A percentile compares a stretch with the other conserved stretches of the same genome.
These are phyloP conservation scores for Orthosia gothica DNA, from an alignment of 2,888 invertebrate genomes.

Conservation along the genomic window DNA sequence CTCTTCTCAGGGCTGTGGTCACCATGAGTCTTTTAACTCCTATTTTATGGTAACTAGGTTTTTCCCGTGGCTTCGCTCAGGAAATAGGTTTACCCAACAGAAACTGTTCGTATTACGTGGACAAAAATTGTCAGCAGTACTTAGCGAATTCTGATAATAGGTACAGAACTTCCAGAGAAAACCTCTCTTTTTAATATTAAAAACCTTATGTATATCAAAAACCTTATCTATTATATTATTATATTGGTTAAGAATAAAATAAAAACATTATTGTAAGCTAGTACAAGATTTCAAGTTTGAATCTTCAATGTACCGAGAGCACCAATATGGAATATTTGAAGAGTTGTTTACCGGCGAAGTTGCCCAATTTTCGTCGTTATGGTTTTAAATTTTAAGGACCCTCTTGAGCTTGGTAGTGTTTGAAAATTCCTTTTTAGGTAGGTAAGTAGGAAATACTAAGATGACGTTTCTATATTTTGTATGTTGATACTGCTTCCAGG, in stretches of 20 bases:
- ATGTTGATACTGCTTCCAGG: not conserved
- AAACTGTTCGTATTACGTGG: no score
- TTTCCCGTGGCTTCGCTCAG: no score
- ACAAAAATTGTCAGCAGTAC: no score
- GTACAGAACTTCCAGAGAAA: no score
- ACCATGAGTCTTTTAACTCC: no score
- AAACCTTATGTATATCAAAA: no score
- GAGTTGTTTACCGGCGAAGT: constrained; percentile 5
- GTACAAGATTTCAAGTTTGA: constrained; percentile 5
- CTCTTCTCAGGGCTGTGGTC: no score
- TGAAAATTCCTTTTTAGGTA: not conserved
- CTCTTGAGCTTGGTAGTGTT: constrained; percentile 4
- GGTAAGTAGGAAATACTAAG: not conserved
- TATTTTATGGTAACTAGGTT: no score
- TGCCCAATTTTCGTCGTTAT: constrained; percentile 25
- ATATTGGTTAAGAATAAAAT: not conserved
- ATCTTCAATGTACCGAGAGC: not conserved
- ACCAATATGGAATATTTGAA: constrained; percentile 19
- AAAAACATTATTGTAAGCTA: not conserved
- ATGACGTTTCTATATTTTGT: not conserved
- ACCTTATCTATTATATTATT: no score
- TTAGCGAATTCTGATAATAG: no score
- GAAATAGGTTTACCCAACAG: no score
- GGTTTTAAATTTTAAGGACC: not conserved
- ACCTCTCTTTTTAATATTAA: no score